These are phyloP conservation scores for Elgaria multicarinata DNA, from an alignment of 2,113 vertebrate genomes.

Conservation along the genomic window DNA sequence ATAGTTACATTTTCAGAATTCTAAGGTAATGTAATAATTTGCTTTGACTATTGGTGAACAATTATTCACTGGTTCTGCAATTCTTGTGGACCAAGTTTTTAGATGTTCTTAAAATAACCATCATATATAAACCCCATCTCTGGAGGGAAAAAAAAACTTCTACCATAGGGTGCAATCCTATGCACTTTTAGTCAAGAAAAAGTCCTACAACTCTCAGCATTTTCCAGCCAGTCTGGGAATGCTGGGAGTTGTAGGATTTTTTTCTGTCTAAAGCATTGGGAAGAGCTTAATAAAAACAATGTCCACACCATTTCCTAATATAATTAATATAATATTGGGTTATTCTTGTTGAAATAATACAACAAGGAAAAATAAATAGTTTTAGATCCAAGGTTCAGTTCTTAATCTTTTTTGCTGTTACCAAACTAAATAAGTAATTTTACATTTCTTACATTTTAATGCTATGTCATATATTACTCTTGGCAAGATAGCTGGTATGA, in stretches of 20 bases:
- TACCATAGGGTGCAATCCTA: background rate
- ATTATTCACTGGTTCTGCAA: background rate
- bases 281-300: background rate
- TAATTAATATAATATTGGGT: background rate
- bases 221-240: too few species aligned
- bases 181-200: too few species aligned
- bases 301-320: background rate
- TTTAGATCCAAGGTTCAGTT: background rate
- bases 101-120: background rate
- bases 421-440: background rate
- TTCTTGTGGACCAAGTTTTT: background rate
- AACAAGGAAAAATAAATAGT: background rate
- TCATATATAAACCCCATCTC: background rate
- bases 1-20: background rate
- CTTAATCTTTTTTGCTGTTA: background rate
- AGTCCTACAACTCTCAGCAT: too few species aligned
- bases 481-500: background rate
- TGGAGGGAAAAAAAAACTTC: background rate
- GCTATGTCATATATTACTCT: background rate
- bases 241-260: too few species aligned
- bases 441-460: background rate
- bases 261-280: too few species aligned
- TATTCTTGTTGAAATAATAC: background rate
- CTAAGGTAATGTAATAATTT: background rate
- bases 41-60: background rate